Evolutionary conservation across 2,888 invertebrate species (phyloP), one percentile per base, ranked within the genome.

Genomic region (Laothoe populi): DNA sequence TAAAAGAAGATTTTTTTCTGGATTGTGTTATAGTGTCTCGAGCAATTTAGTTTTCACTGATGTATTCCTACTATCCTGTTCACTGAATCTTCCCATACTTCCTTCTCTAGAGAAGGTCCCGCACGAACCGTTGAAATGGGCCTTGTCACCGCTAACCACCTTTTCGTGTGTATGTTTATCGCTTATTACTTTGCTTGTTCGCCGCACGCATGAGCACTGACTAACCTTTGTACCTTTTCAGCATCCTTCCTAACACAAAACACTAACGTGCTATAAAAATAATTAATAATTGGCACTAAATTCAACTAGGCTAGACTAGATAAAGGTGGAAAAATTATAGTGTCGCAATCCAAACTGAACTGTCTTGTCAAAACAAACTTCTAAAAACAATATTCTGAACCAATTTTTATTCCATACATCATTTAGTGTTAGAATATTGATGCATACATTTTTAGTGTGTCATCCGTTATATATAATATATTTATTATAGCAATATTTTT

Each of bases 191-290:
- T 78, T 71, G 91, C 89, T 90, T 86, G 86, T 81, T 87, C 79
- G 87, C 79, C 73, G 90, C 90, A 90, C 88, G 92, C 90, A 90
- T 91, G 90, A 85, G 79, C 90, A 89, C 83, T 83, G 69, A 92
- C 87, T 92, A 92, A 92, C 88, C 83, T 88, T 88, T 87, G 82
- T 84, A 89, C 85, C 86, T 86, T 91, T 92, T 92, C 92, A 92
- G 92, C 91, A 87, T 89, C 84, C 84, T 81, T 84, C 82, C 83
- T 89, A 90, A 91, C 87, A 87, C 83, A 71, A 72, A 83, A 85
- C 83, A 89, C 85, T 85, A 87, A 84, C 76, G 75, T 75, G 73
- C 73, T 67, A 77, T 65, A 72, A 75, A 73, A 70, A 73, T 72
- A 74, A 68, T n/a, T 70, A 70, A 70, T 68, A 73, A 64, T 70